Conservation (phyloP, 2,113 vertebrate species). For the Zingel zingel region DNA sequence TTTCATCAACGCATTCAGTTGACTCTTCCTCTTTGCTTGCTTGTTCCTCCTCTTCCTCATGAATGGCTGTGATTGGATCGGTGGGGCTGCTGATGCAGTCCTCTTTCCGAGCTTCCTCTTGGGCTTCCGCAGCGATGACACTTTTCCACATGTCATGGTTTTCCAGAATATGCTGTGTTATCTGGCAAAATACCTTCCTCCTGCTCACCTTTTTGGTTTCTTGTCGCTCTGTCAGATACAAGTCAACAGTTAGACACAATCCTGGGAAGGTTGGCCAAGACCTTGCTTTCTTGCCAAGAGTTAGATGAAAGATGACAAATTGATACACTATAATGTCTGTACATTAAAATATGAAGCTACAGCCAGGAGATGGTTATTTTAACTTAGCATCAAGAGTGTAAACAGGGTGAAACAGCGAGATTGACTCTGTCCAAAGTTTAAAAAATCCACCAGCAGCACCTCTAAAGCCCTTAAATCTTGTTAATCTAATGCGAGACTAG, state of each 20-base stretch:
- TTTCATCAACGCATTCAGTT: constrained; percentile 81
- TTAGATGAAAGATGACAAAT: background rate
- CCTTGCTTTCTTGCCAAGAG: background rate
- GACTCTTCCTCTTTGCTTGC: constrained; percentile 80
- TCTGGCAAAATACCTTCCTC: constrained; percentile 94
- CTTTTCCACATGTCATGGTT: constrained; percentile 98
- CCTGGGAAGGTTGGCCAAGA: background rate
- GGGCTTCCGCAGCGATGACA: constrained; percentile 87
- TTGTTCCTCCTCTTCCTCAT: constrained; percentile 92
- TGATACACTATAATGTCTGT: background rate
- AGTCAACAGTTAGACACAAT: constrained; percentile 20
- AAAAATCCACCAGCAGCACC: background rate
- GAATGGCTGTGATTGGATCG: constrained; percentile 92
- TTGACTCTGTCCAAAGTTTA: background rate
- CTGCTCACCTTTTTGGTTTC: constrained; percentile 83
- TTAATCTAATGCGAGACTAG: background rate
- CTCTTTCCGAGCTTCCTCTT: constrained; percentile 76
- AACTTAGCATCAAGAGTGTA: background rate
- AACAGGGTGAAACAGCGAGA: background rate
- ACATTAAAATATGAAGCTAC: background rate
- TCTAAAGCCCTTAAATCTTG: background rate
- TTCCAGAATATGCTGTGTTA: constrained; percentile 93
- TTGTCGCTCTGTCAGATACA: constrained; percentile 84
- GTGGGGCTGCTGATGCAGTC: constrained; percentile 80
- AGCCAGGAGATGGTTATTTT: background rate